These are phyloP conservation scores for Neomorphus geoffroyi DNA, from an alignment of 2,797 vertebrate species.

Conservation along the genomic window DNA sequence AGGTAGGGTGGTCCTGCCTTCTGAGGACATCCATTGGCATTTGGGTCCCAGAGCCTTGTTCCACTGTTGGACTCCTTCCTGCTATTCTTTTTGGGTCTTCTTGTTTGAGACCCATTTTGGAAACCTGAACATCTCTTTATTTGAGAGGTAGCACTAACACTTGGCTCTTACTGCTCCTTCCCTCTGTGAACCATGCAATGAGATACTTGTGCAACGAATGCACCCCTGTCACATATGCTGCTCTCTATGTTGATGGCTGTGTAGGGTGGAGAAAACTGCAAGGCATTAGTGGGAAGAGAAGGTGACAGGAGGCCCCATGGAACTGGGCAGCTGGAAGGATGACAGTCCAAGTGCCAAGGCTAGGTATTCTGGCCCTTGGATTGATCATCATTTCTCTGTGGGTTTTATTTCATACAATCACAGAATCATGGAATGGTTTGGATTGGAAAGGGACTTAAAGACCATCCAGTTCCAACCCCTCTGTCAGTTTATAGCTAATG, in stretches of 20 bases:
- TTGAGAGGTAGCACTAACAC: neutral
- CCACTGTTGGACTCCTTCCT: neutral
- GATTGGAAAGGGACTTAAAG: too few species aligned
- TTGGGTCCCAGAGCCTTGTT: neutral
- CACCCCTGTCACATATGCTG: neutral
- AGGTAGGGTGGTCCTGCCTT: neutral
- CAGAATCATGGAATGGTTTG: too few species aligned
- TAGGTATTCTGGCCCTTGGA: neutral
- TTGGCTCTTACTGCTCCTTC: neutral
- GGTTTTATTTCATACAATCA: neutral
- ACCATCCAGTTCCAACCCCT: too few species aligned
- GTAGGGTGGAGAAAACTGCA: neutral
- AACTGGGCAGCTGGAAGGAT: neutral
- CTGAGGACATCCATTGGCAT: neutral
- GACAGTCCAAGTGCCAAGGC: neutral
- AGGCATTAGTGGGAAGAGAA: neutral
- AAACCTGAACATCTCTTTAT: neutral
- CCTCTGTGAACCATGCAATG: neutral
- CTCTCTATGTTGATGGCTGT: neutral
- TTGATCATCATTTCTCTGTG: neutral
- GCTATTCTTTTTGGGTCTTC: neutral
- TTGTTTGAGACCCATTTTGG: neutral
- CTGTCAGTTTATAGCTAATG: neutral
- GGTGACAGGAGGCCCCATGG: neutral
- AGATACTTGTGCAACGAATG: neutral